Evolutionary conservation across 2,888 invertebrate genomes (phyloP).

Genomic region (Drosophila peninsularis): DNA sequence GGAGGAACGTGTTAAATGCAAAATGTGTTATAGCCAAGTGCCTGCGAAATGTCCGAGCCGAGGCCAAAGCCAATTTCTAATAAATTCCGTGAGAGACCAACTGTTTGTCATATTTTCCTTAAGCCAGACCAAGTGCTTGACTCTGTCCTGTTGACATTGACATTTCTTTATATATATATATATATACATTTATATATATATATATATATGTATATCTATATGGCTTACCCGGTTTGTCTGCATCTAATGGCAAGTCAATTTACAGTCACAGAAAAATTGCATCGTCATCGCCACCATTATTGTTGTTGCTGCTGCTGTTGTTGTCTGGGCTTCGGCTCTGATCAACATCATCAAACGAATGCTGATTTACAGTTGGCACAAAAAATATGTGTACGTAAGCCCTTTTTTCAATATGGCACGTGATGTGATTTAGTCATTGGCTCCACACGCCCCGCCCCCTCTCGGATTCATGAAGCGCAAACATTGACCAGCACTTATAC

Average conservation of each 20-base stretch:
- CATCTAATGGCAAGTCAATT: slow-evolving; percentile 55
- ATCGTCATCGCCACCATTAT: slow-evolving; percentile 37
- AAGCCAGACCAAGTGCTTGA: slow-evolving; percentile 16
- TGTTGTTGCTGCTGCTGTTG: slow-evolving; percentile 15
- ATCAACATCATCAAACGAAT: slow-evolving; percentile 44
- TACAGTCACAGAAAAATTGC: slow-evolving; percentile 43
- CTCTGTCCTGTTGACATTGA: slow-evolving; percentile 51
- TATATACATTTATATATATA: neutral
- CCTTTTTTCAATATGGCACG: slow-evolving; percentile 64
- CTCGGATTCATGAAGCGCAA: slow-evolving; percentile 28
- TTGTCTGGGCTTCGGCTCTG: slow-evolving; percentile 19
- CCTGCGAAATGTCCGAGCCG: slow-evolving; percentile 32
- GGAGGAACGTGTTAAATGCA: slow-evolving; percentile 74
- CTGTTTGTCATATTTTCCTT: slow-evolving; percentile 56
- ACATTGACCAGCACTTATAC: slow-evolving; percentile 29
- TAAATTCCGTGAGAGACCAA: slow-evolving; percentile 43
- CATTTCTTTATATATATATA: slow-evolving; percentile 22
- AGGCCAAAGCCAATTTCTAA: slow-evolving; percentile 39
- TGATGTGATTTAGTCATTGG: slow-evolving; percentile 64
- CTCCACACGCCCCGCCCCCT: neutral
- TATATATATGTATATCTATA: slow-evolving; percentile 1
- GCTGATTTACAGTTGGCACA: slow-evolving; percentile 45
- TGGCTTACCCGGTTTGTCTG: slow-evolving; percentile 31
- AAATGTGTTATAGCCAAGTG: slow-evolving; percentile 55
- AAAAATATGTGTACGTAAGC: slow-evolving; percentile 37